Percentiles rank a stretch among this genome's conserved stretches.
These are phyloP conservation scores for Embidobia sp. DNA, from an alignment of 2,888 invertebrate genomes.

Conservation along the genomic window DNA sequence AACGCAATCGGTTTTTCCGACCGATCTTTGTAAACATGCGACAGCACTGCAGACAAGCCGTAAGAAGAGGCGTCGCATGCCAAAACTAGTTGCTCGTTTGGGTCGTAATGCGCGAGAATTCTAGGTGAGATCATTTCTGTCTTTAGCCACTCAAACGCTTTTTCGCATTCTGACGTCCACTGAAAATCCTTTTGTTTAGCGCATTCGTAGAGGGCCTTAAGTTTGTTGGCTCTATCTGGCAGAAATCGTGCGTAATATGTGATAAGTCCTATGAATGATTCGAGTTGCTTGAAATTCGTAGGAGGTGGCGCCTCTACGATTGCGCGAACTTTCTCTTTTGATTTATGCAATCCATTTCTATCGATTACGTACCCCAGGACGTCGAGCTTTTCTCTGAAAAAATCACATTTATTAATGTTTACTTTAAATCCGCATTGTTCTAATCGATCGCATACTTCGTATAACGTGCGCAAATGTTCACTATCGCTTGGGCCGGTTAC, in stretches of 20 bases:
- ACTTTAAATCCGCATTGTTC: slow-evolving; percentile 8
- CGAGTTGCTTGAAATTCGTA: slow-evolving; percentile 8
- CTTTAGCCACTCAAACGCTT: slow-evolving; percentile 41
- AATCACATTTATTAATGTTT: slow-evolving; percentile 3
- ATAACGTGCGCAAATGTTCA: background rate
- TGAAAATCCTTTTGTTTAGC: background rate
- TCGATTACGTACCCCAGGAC: slow-evolving; percentile 19
- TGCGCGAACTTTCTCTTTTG: slow-evolving; percentile 17
- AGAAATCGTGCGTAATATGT: slow-evolving; percentile 31
- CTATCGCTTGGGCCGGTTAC: slow-evolving; percentile 66
- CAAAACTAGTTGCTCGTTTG: slow-evolving; percentile 36
- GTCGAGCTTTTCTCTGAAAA: slow-evolving; percentile 10
- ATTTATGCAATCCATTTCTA: slow-evolving; percentile 9
- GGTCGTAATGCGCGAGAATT: slow-evolving; percentile 36
- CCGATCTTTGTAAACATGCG: slow-evolving; percentile 52
- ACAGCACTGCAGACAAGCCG: slow-evolving; percentile 50
- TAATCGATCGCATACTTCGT: slow-evolving; percentile 1
- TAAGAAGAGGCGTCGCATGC: slow-evolving; percentile 40
- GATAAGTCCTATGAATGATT: slow-evolving; percentile 17
- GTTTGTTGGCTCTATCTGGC: background rate
- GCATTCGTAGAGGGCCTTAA: slow-evolving; percentile 15
- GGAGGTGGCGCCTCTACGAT: slow-evolving; percentile 27
- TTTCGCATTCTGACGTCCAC: slow-evolving; percentile 22
- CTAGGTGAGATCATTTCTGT: slow-evolving; percentile 19
- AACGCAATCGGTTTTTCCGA: slow-evolving; percentile 64